Evolutionary conservation across 2,113 vertebrate species (phyloP), one percentile per base, ranked within the genome.

Genomic region (Platysternon megacephalum): DNA sequence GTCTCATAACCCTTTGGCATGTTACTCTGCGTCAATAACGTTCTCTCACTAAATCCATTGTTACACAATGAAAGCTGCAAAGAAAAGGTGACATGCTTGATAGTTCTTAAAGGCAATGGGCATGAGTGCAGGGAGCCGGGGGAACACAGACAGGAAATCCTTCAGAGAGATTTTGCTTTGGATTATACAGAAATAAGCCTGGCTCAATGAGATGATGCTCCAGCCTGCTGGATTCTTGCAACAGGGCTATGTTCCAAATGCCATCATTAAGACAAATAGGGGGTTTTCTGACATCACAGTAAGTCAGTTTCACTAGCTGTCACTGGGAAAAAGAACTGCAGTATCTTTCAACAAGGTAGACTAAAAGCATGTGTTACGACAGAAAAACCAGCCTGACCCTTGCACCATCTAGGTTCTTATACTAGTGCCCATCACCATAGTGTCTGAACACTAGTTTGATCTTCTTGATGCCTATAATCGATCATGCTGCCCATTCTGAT

Each of bases 261-360:
- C 32, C 85, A 24, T 11, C 0, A 0, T 61, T 26, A 8, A 1
- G 89, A 85, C 49, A 39, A 24, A 29, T 61, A 5, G 26, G 1
- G 26, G 14, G 14, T 19, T 65, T 65, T 65, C 61, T 61, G 56
- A n/a, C 6, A n/a, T n/a, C 6, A 8, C 28, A 61, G 6, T 28
- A 79, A 52, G 52, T 42, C n/a, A 92, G 48, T 68, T 81, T 81
- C 56, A 58, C 7, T 1, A 0, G 28, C 5, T 46, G 19, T 42
- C 39, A 83, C 52, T 86, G 29, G 1, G 17, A 68, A n/a, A n/a
- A 8, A 39, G n/a, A n/a, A 68, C 16, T 19, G 26, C 3, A n/a
- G 35, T 22, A 14, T 49, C 42, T 76, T 48, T 51, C 58, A 76
- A 55, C 44, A 88, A 29, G 22, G 49, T 44, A 46, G 72, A 88